Conservation (phyloP, 2,797 vertebrate species). For the Myotis pilosus region DNA sequence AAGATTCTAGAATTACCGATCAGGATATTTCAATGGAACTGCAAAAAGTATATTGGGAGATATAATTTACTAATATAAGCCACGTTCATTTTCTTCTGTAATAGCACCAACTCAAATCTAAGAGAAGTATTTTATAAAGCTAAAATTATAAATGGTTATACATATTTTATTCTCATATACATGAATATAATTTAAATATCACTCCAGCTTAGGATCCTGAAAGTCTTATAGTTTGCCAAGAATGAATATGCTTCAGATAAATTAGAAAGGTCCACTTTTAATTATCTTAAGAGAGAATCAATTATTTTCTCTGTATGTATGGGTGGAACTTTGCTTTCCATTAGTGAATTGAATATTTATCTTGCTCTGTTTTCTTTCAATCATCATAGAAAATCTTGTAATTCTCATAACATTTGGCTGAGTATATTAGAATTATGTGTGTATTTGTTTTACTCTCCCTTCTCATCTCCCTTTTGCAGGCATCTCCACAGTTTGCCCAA, state of each 20-base stretch:
- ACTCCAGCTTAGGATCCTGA: not conserved
- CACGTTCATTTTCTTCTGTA: not conserved
- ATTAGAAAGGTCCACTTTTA: not conserved
- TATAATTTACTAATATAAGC: not conserved
- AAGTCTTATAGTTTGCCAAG: not conserved
- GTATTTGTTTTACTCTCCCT: not conserved
- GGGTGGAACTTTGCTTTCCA: not conserved
- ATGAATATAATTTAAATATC: not conserved
- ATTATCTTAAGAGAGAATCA: not conserved
- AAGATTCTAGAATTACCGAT: not conserved
- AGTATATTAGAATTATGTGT: not conserved
- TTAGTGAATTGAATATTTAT: not conserved
- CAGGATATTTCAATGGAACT: not conserved
- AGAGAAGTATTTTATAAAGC: slow-evolving; percentile 1
- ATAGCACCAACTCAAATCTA: not conserved
- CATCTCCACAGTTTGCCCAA: not conserved
- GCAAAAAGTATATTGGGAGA: not conserved
- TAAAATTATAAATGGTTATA: not conserved
- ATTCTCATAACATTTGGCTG: not conserved
- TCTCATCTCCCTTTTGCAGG: not conserved
- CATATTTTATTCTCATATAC: not conserved
- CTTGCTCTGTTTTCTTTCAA: not conserved
- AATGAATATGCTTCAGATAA: not conserved
- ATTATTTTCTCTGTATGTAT: not conserved
- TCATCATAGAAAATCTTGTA: not conserved